These are phyloP conservation scores for Pygmarrhopalites habei DNA, from an alignment of 1,140 invertebrate genomes.

Conservation along the genomic window DNA sequence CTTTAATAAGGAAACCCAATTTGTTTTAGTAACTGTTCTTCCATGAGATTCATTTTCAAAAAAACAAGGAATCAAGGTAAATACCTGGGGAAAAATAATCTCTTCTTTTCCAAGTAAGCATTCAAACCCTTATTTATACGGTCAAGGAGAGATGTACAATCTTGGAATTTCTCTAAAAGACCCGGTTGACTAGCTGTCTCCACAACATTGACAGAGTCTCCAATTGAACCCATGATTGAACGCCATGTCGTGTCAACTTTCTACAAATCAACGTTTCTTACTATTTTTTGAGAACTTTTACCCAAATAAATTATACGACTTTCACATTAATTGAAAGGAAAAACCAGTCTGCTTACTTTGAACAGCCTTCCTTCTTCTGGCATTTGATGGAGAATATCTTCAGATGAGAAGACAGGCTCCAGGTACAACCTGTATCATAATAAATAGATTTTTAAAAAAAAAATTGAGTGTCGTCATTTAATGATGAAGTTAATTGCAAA, in stretches of 20 bases:
- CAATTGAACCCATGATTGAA: constrained; percentile 66
- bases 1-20: too few species aligned
- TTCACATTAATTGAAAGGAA: too few species aligned
- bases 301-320: too few species aligned
- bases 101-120: constrained; percentile 84
- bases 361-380: constrained; percentile 80
- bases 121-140: constrained; percentile 78
- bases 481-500: too few species aligned
- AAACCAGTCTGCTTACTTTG: too few species aligned
- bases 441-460: too few species aligned
- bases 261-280: too few species aligned
- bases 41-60: not conserved
- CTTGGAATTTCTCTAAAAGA: constrained; percentile 65
- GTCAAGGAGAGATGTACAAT: constrained; percentile 66
- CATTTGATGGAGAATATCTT: constrained; percentile 88
- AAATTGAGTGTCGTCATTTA: too few species aligned
- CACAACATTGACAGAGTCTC: constrained; percentile 64
- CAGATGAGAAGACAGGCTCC: constrained; percentile 85
- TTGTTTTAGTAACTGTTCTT: constrained; percentile 37
- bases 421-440: too few species aligned
- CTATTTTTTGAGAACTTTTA: too few species aligned
- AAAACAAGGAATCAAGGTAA: not conserved
- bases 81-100: constrained; percentile 74
- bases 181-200: constrained; percentile 62
- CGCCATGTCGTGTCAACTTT: constrained; percentile 71